Evolutionary conservation across 2,797 vertebrate genomes (phyloP), one percentile per base, ranked within the genome.

Genomic region (Lindbergichthys nudifrons): DNA sequence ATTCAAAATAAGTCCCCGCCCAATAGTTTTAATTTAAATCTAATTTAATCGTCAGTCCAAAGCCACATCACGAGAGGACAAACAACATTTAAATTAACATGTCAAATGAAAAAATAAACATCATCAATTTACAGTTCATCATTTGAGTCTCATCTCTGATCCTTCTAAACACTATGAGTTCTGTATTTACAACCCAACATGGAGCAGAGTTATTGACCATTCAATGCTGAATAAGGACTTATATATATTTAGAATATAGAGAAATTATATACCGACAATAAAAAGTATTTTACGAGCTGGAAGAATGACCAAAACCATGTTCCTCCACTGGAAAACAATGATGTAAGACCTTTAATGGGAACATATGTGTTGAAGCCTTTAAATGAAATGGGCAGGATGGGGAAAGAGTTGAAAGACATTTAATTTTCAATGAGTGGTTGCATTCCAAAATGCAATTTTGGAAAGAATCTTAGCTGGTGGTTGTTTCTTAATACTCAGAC

Each of bases 371-470:
- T 3, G 23, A 10, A 32, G 23, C 13, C 16, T 61, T 39, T 56
- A 56, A 79, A 72, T n/a, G 11, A 73, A n/a, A 66, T 23, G 32
- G 64, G 60, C 26, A 68, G 58, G 62, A 47, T 46, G 52, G 70
- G 16, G 23, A 79, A 53, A 56, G 45, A 73, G 36, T 53, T 72
- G 21, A 54, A 51, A 54, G 75, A 46, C 41, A 48, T 67, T 51
- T 64, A 8, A 72, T 53, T 70, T 45, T 57, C 23, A 76, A 32
- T 42, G 10, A 60, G 63, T 48, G 54, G 26, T 74, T 70, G 71
- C 32, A 19, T 72, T 85, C 45, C n/a, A 59, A 70, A 68, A 65
- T 12, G 19, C 47, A 69, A n/a, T 47, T 77, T 70, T 56, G 78
- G 74, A 81, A 84, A 73, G 45, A 80, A 72, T 67, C 56, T 15